Conservation (phyloP, 2,113 vertebrate genomes). For the Grammomys surdaster region DNA sequence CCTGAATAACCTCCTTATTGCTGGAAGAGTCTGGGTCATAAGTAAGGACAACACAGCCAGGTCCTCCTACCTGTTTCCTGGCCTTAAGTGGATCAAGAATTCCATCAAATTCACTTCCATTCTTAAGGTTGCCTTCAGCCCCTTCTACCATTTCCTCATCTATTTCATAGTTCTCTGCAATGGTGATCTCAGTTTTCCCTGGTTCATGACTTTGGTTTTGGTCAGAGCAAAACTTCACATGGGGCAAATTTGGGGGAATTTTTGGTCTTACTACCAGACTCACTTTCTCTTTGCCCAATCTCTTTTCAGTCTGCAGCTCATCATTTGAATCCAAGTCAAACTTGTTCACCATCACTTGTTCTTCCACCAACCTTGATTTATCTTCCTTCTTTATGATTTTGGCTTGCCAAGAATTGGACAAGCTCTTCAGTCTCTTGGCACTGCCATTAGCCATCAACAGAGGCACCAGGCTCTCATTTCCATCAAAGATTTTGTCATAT, state of each 20-base stretch:
- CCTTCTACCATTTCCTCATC: conserved; percentile 88
- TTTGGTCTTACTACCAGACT: conserved; percentile 86
- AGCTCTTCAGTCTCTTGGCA: conserved; percentile 87
- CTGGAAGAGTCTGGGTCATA: conserved; percentile 95
- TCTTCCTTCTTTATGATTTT: conserved; percentile 79
- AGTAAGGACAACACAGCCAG: conserved; percentile 90
- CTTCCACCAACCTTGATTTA: conserved; percentile 66
- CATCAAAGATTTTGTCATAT: conserved; percentile 81
- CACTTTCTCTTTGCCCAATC: conserved; percentile 88
- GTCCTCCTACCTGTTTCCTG: conserved; percentile 94
- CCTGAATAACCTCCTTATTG: conserved; percentile 95
- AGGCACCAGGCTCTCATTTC: conserved; percentile 90
- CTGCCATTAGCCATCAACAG: conserved; percentile 92
- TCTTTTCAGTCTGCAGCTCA: conserved; percentile 94
- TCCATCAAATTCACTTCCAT: conserved; percentile 87
- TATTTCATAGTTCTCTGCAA: conserved; percentile 95
- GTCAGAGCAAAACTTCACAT: conserved; percentile 95
- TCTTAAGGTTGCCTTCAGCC: conserved; percentile 89
- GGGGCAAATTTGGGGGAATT: conserved; percentile 92
- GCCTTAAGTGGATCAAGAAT: conserved; percentile 95
- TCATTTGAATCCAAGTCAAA: conserved; percentile 93
- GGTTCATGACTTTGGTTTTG: conserved; percentile 93
- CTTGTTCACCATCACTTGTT: conserved; percentile 86
- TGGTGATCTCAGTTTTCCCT: conserved; percentile 95
- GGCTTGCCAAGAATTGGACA: conserved; percentile 84